Base-by-base conservation (phyloP, 2,113 vertebrate species). In the Butorides virescens region DNA sequence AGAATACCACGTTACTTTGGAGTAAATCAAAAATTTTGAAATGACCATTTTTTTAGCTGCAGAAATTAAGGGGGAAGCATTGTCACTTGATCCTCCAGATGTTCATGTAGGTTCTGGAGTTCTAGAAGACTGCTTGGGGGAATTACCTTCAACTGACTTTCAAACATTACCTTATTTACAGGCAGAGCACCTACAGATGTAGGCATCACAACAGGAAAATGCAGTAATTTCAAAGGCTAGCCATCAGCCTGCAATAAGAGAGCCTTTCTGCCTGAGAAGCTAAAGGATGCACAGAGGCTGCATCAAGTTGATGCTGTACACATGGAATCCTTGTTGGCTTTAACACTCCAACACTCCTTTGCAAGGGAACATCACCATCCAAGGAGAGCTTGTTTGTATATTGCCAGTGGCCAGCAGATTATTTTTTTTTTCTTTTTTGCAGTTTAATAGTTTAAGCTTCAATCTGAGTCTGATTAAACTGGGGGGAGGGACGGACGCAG, bases 21-120 rank as follows among this genome's bases (percentile, higher is more conserved):
- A 75, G 36, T 68, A 79, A 72, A 44, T 61, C 32, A 80, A 88
- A 92, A 63, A 56, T 94, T 93, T 93, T 29, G 21, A 85, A 86
- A 70, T 70, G 26, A 73, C 36, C 32, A 9, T 75, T 90, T 86
- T 27, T 78, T 49, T 26, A 70, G 34, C 52, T 72, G n/a, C 23
- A 56, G 75, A 76, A 81, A 61, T 70, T 26, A 50, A 68, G 17
- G 15, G 34, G 25, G 36, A 74, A 86, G 36, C 11, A 16, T 47
- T 20, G 29, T 53, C 58, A 29, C 52, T 59, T 18, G 46, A 59
- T 42, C 46, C 46, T 82, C 46, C 70, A 65, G 44, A 59, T 47
- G 49, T 39, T 70, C 34, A n/a, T 2, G 12, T 10, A 68, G 46
- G 42, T 67, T 55, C 53, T 73, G 26, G 21, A 72, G 27, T 50